Evolutionary conservation across 2,113 vertebrate species (phyloP).

Genomic region (Alouatta palliata): DNA sequence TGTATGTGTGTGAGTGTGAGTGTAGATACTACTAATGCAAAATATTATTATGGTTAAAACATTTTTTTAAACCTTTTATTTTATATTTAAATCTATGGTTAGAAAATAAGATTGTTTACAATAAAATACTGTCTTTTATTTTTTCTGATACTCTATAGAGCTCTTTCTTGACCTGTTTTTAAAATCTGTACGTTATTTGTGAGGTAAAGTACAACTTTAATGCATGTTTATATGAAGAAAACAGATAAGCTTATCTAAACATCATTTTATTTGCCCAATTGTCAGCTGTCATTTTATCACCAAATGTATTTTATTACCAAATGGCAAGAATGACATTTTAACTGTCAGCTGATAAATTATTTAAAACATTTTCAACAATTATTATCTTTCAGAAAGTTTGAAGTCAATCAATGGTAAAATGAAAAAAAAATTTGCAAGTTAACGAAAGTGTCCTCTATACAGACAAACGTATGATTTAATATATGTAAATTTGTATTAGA

Average conservation of each 20-base stretch:
- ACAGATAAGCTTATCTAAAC: slow-evolving; percentile 4
- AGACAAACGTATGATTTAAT: not conserved
- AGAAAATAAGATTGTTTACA: not conserved
- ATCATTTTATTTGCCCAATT: slow-evolving; percentile 5
- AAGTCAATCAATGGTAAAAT: not conserved
- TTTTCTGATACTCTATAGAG: not conserved
- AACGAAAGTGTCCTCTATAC: not conserved
- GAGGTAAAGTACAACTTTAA: not conserved
- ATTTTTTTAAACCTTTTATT: not conserved
- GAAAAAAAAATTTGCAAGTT: not conserved
- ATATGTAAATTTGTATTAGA: not conserved
- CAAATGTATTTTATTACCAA: not conserved
- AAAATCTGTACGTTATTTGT: not conserved
- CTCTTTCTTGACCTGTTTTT: not conserved
- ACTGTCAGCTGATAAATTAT: not conserved
- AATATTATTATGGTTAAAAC: not conserved
- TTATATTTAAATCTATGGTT: not conserved
- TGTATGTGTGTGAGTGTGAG: not conserved
- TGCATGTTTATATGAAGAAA: not conserved
- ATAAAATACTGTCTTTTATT: not conserved
- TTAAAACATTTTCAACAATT: slow-evolving; percentile 17
- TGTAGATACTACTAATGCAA: not conserved
- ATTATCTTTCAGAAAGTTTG: not conserved
- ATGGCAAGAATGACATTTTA: not conserved
- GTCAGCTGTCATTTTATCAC: not conserved